A percentile compares a stretch with the other conserved stretches of the same genome.
These are phyloP conservation scores for Andinoacara biseriatus DNA, from an alignment of 2,113 vertebrate species.

Conservation along the genomic window DNA sequence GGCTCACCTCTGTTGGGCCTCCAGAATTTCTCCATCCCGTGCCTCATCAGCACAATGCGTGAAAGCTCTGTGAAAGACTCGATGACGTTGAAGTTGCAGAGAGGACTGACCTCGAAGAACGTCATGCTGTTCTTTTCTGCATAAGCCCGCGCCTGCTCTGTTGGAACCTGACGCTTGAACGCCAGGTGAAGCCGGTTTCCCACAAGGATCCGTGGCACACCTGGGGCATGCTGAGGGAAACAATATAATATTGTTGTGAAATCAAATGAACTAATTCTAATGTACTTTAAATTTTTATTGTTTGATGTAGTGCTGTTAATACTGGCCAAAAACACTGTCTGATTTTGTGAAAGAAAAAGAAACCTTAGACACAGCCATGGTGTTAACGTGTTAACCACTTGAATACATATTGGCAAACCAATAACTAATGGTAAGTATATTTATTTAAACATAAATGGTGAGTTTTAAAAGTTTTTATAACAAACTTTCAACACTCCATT, in stretches of 20 bases:
- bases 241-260: neutral
- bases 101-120: conserved; percentile 96
- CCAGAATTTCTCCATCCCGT: conserved; percentile 99
- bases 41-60: conserved; percentile 97
- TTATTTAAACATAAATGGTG: no score
- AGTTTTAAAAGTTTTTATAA: no score
- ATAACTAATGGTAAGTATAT: no score
- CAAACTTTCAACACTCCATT: no score
- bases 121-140: conserved; percentile 99
- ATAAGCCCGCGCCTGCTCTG: conserved; percentile 93
- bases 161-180: conserved; percentile 96
- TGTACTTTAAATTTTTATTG: neutral
- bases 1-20: conserved; percentile 92
- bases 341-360: no score
- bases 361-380: no score
- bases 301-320: no score
- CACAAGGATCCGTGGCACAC: conserved; percentile 95
- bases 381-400: no score
- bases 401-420: no score
- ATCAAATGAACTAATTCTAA: neutral
- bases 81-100: conserved; percentile 98
- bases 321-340: no score
- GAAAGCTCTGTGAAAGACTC: conserved; percentile 98
- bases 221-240: conserved; percentile 89
- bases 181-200: conserved; percentile 96